Base-by-base conservation (phyloP, 1,140 invertebrate genomes). In the Latrodectus geometricus region DNA sequence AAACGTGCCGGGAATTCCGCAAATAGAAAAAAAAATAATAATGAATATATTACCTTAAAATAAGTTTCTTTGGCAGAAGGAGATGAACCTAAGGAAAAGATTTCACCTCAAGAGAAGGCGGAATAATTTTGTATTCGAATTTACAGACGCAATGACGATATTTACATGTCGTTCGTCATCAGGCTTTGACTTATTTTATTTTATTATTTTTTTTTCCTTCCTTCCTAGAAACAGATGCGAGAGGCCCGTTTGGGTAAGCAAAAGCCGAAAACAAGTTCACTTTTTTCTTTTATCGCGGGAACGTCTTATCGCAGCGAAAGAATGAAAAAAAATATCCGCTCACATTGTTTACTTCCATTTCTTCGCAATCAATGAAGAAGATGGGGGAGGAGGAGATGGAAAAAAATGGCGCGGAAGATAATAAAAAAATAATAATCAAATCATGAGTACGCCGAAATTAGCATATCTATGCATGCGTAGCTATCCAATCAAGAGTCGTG, bases 91-190 rank as follows among this genome's bases (percentile, higher is more conserved):
- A 35, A 35, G 5, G 35, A 35, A 35, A 35, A 1, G 5, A 35
- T 35, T 35, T 35, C 35, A 35, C 35, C 35, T 35, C 35, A 35
- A 61, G 11, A 23, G 65, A 61, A 14, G 65, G 35, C 65, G 69
- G 35, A 23, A 69, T 79, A 50, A 79, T 61, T 79, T 79, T 66
- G 61, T 35, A 76, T 76, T 61, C 50, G 52, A 17, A 48, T 61
- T 20, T 52, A 50, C 77, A 66, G 77, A 68, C 77, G 77, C 77
- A 79, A 68, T 79, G 77, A 56, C 77, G 65, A 35, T 83, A 83
- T 83, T 83, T 83, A 83, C 80, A 83, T 83, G 80, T 74, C 70
- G 80, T 83, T 35, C 80, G 80, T 74, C 70, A 83, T 81, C 79
- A 83, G n/a, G 48, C 20, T 66, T 52, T 20, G 52, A 35, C 48